A percentile compares a stretch with the other conserved stretches of the same genome.
Evolutionary conservation across 2,888 invertebrate species (phyloP).

Genomic region (Zele albiditarsus): DNA sequence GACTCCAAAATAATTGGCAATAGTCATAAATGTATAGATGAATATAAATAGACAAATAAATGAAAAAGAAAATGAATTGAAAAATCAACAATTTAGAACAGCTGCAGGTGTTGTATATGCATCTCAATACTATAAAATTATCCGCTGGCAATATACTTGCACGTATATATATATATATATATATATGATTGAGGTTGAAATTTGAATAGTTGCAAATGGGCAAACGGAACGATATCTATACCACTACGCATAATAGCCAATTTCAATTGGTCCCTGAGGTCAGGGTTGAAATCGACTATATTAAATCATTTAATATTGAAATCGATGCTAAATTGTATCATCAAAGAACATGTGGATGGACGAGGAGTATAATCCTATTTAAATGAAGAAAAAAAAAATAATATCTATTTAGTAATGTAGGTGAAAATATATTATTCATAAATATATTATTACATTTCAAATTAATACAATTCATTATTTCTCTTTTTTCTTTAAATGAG

Average conservation of each 20-base stretch:
- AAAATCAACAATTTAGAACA: conserved; percentile 30
- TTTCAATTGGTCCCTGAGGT: conserved; percentile 37
- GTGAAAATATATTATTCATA: too few species aligned
- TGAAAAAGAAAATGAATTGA: neutral
- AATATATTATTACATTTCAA: too few species aligned
- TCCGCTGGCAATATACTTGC: conserved; percentile 18
- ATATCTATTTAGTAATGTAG: too few species aligned
- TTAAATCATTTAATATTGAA: conserved; percentile 36
- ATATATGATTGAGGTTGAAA: conserved; percentile 47
- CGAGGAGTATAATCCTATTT: neutral
- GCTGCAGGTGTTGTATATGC: conserved; percentile 21
- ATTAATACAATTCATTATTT: too few species aligned
- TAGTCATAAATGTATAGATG: neutral
- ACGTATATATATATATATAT: neutral
- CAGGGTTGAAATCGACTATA: conserved; percentile 34
- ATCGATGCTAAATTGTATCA: conserved; percentile 39
- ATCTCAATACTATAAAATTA: conserved; percentile 25
- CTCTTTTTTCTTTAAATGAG: too few species aligned
- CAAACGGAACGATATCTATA: neutral
- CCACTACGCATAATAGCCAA: conserved; percentile 22
- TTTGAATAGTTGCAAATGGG: conserved; percentile 47
- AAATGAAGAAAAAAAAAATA: too few species aligned
- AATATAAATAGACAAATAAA: neutral
- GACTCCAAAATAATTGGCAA: neutral
- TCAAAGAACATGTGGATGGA: conserved; percentile 29